phyloP scores from a whole-genome alignment of 2,888 invertebrate genomes.

The Lycia hirtaria region DNA sequence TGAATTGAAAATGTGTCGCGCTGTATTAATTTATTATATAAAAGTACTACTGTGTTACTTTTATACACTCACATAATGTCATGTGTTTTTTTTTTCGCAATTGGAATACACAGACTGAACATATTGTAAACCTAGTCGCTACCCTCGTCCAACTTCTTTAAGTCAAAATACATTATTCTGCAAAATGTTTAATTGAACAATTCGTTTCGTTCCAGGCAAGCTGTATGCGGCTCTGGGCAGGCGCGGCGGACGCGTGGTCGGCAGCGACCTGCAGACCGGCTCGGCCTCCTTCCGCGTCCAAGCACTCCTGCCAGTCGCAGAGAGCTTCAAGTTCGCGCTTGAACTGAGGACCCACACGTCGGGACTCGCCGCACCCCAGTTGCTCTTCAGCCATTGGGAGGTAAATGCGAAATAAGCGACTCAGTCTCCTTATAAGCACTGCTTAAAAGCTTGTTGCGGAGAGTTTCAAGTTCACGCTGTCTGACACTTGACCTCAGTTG shows the following conservation, averaged over 20 bases:
- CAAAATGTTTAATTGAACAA: not conserved
- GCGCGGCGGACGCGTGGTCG: conserved; percentile 94
- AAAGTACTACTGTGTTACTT: no score
- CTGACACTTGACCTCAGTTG: no score
- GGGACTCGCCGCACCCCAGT: conserved; percentile 97
- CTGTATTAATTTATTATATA: no score
- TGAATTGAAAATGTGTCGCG: no score
- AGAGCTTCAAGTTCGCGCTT: conserved; percentile 97
- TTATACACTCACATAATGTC: no score
- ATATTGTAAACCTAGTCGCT: no score
- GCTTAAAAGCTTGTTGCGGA: no score
- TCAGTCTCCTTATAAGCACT: not conserved
- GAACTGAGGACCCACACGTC: conserved; percentile 98
- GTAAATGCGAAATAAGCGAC: conserved; percentile 79
- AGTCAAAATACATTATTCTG: not conserved
- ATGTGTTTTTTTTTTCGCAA: no score
- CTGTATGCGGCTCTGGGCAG: conserved; percentile 96
- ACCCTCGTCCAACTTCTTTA: no score
- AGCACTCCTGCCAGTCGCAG: conserved; percentile 97
- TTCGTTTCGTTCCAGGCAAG: conserved; percentile 86
- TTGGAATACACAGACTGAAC: no score
- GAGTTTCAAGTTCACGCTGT: not conserved
- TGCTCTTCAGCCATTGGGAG: conserved; percentile 99
- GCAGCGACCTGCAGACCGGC: conserved; percentile 96
- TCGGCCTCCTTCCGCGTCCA: conserved; percentile 95